Base-by-base conservation (phyloP, 2,888 invertebrate species). In the Drosophila fungiperda region DNA sequence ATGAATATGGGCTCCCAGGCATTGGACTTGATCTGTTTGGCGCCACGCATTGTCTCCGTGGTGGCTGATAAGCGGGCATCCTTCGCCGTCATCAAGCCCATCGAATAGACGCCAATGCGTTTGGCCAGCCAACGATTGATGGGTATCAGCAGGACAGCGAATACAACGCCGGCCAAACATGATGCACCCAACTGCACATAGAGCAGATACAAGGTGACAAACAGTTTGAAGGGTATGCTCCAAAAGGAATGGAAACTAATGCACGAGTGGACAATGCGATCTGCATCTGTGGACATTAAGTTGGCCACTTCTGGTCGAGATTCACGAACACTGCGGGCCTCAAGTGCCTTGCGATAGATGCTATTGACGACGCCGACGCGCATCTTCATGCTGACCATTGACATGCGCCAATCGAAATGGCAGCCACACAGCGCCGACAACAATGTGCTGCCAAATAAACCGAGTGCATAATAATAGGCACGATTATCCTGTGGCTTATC, bases 241-340 rank as follows among this genome's bases (percentile, higher is more conserved):
- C 99, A 99, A 81, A 99, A 94, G 7, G 97, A 96, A 94, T 99
- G 99, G 92, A 99, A 99, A 93, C 98, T 98, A 3, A 98, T 96
- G 93, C 98, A 98, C 29, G 99, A 97, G 93, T 99, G 99, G 0
- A 98, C 97, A 80, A 99, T 97, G 81, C 99, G 95, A 92, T 99
- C 98, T 0, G 97, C 97, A 92, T 99, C 99, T 0, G 98, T 98
- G 36, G 98, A 99, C 97, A 99, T 98, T 83, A 98, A 97, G 93
- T 99, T 99, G 2, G 99, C 95, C 67, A 99, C 96, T 94, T 99
- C 97, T 0, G 99, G 99, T 48, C 96, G 94, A 17, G 94, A 84
- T 45, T 92, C 91, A 36, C 90, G 87, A 3, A 94, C 87, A 88
- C 94, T 81, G 86, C 93, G 82, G 84, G 94, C 83, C 91, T 94